Percentiles rank a stretch among this genome's conserved stretches.
Evolutionary conservation across 2,888 invertebrate genomes (phyloP).

Genomic region (Platycnemis pennipes): DNA sequence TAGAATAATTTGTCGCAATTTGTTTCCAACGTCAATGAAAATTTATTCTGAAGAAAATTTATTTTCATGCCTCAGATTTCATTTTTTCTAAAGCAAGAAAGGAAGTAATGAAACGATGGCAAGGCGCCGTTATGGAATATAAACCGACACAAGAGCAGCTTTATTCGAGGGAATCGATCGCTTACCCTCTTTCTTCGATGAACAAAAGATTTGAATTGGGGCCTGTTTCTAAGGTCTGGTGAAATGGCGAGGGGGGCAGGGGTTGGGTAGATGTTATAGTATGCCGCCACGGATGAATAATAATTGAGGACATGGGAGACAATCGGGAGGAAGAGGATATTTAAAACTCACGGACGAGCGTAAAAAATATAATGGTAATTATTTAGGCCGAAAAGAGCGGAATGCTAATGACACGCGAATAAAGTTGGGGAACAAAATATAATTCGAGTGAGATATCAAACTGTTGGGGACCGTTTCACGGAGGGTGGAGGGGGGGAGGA

Average conservation of each 20-base stretch:
- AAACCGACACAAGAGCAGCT: too few relatives aligned
- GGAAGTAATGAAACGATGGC: too few relatives aligned
- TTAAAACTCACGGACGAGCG: constrained; percentile 7
- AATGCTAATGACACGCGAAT: constrained; percentile 39
- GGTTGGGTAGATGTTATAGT: neutral
- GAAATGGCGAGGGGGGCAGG: neutral
- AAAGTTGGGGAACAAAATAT: neutral
- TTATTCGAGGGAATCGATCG: too few relatives aligned
- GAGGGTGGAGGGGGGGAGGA: neutral
- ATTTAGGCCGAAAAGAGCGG: neutral
- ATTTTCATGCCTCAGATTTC: too few relatives aligned
- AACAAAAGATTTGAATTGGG: neutral
- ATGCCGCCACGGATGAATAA: neutral
- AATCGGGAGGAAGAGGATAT: constrained; percentile 19
- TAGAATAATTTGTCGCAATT: too few relatives aligned
- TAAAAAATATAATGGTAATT: constrained; percentile 35
- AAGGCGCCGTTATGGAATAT: too few relatives aligned
- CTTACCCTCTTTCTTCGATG: neutral
- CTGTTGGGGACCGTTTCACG: neutral
- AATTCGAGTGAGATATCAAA: constrained; percentile 35
- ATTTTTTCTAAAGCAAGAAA: too few relatives aligned
- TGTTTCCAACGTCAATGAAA: too few relatives aligned
- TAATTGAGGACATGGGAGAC: constrained; percentile 7
- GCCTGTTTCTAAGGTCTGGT: neutral
- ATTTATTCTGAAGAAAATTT: too few relatives aligned